These are phyloP conservation scores for Macrophya annulata DNA, from an alignment of 2,888 invertebrate species.

Conservation along the genomic window DNA sequence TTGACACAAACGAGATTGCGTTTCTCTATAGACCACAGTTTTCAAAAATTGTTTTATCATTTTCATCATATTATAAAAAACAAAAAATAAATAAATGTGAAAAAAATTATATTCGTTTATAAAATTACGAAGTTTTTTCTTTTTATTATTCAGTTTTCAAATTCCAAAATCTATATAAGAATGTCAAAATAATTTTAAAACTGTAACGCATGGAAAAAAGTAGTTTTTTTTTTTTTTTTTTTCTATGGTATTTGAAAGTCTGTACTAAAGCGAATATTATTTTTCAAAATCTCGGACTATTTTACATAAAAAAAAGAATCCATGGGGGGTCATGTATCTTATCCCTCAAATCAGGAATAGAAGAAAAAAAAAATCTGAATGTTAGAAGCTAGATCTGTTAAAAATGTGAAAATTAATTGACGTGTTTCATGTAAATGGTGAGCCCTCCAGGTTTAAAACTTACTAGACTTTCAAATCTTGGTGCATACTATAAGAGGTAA, in stretches of 20 bases:
- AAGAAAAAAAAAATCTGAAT: neutral
- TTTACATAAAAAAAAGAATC: neutral
- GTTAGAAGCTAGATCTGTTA: neutral
- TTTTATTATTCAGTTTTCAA: too few relatives aligned
- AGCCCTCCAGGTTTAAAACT: constrained; percentile 1
- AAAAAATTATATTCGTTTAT: too few relatives aligned
- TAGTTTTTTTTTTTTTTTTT: too few relatives aligned
- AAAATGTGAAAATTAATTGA: neutral
- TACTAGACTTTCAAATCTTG: constrained; percentile 1
- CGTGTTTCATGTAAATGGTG: neutral
- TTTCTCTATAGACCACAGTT: too few relatives aligned
- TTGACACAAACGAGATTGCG: too few relatives aligned
- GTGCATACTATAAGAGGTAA: constrained; percentile 1
- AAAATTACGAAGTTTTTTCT: too few relatives aligned
- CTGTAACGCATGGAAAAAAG: neutral
- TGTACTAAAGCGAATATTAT: neutral
- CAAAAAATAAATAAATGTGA: too few relatives aligned
- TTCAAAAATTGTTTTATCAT: too few relatives aligned
- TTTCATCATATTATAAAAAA: too few relatives aligned
- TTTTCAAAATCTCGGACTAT: neutral
- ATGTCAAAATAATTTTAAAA: neutral
- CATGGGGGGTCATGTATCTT: neutral
- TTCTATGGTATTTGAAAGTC: neutral
- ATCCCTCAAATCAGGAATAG: neutral
- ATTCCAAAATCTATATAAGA: too few relatives aligned